Conservation (phyloP, 2,113 vertebrate species). For the Pollimyrus isidori region DNA sequence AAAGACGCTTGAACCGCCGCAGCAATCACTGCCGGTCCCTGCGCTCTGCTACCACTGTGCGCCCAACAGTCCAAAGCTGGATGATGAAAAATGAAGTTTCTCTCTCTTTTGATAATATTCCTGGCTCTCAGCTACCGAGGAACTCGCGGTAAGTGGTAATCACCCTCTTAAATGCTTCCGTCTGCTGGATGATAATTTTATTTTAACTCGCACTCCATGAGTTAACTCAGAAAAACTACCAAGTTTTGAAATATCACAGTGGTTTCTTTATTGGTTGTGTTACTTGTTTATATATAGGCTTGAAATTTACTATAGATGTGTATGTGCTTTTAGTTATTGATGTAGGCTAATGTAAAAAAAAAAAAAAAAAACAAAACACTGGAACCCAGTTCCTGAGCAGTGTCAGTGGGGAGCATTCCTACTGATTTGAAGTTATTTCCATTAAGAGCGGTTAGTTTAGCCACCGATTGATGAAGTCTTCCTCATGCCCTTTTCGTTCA, state of each 20-base stretch:
- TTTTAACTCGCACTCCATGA: background rate
- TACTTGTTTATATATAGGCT: background rate
- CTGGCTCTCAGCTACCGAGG: constrained; percentile 6
- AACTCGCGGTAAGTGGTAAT: constrained; percentile 25
- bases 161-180: background rate
- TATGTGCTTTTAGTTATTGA: background rate
- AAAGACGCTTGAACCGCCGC: background rate
- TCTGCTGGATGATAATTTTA: background rate
- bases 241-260: background rate
- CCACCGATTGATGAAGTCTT: background rate
- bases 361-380: background rate
- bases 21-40: background rate
- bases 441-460: background rate
- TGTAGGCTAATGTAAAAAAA: background rate
- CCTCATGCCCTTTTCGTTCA: background rate
- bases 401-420: background rate
- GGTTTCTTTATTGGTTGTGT: background rate
- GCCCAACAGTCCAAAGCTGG: background rate
- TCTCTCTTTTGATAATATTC: constrained; percentile 30
- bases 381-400: background rate
- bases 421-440: background rate
- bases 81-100: constrained; percentile 44
- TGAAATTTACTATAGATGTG: background rate
- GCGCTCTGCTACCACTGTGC: background rate
- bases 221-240: background rate